Conservation (phyloP, 2,797 vertebrate species). For the Sebastes cheni region DNA sequence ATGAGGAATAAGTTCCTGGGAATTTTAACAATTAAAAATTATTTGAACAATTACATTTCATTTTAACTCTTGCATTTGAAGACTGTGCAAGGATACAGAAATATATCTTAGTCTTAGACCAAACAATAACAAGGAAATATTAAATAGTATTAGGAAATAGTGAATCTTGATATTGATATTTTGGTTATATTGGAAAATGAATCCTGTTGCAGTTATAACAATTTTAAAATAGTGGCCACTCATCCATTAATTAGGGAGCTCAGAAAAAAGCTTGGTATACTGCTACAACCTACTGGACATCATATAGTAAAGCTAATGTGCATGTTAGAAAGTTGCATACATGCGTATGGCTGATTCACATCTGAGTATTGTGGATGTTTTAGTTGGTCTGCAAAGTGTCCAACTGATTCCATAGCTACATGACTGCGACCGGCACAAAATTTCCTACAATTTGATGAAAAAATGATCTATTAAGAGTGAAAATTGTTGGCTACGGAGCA, state of each 20-base stretch:
- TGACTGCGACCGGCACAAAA: too few relatives aligned
- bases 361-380: neutral
- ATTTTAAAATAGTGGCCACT: too few relatives aligned
- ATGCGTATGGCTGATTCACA: neutral
- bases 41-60: neutral
- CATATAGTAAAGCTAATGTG: neutral
- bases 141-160: neutral
- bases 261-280: neutral
- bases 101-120: neutral
- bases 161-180: neutral
- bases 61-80: neutral
- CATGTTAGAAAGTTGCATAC: neutral
- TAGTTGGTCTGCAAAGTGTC: neutral
- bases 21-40: neutral
- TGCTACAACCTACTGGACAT: conserved; percentile 27
- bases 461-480: too few relatives aligned
- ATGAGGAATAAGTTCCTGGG: neutral
- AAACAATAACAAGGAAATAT: neutral
- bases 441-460: too few relatives aligned
- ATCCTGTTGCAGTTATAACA: neutral
- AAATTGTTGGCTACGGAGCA: too few relatives aligned
- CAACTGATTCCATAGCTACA: too few relatives aligned
- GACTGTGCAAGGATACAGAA: neutral
- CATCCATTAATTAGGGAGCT: neutral
- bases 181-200: neutral